Evolutionary conservation across 1,140 invertebrate species (phyloP).

Genomic region (Eciton burchellii): DNA sequence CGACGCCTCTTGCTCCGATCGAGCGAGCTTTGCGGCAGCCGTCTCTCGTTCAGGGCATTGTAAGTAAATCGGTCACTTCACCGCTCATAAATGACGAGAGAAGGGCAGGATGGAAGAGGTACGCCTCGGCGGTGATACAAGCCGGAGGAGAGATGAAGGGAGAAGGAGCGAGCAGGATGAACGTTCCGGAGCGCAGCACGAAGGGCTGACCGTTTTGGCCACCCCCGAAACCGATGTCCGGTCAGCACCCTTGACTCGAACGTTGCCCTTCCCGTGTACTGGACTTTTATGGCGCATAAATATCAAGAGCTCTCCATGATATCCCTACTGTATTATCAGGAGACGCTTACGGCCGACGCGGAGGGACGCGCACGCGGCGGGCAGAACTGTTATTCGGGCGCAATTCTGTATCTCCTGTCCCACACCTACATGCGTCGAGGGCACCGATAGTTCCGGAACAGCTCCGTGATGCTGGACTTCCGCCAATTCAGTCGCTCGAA

Average conservation of each 20-base stretch:
- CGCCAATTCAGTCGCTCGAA: slow-evolving; percentile 68
- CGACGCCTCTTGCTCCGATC: slow-evolving; percentile 35
- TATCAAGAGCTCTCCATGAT: slow-evolving; percentile 84
- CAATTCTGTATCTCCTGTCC: slow-evolving; percentile 74
- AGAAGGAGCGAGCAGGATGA: slow-evolving; percentile 43
- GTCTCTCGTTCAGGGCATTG: slow-evolving; percentile 76
- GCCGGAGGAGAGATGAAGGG: slow-evolving; percentile 51
- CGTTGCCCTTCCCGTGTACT: slow-evolving; percentile 78
- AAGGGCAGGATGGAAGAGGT: slow-evolving; percentile 53
- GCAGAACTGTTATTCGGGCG: slow-evolving; percentile 74
- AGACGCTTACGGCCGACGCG: slow-evolving; percentile 75
- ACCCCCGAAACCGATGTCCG: slow-evolving; percentile 81
- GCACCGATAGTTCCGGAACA: slow-evolving; percentile 49
- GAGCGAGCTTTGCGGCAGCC: slow-evolving; percentile 20
- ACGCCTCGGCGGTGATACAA: slow-evolving; percentile 25
- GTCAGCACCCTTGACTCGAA: slow-evolving; percentile 81
- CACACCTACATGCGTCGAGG: slow-evolving; percentile 64
- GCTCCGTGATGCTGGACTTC: slow-evolving; percentile 68
- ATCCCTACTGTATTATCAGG: slow-evolving; percentile 83
- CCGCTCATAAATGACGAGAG: slow-evolving; percentile 76
- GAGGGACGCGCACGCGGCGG: slow-evolving; percentile 14
- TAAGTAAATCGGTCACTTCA: slow-evolving; percentile 84
- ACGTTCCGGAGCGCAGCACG: slow-evolving; percentile 32
- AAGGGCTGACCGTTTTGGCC: slow-evolving; percentile 73
- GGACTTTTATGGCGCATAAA: slow-evolving; percentile 85